Base-by-base conservation (phyloP, 1,140 invertebrate species). In the Pseudomyrmex sp. region DNA sequence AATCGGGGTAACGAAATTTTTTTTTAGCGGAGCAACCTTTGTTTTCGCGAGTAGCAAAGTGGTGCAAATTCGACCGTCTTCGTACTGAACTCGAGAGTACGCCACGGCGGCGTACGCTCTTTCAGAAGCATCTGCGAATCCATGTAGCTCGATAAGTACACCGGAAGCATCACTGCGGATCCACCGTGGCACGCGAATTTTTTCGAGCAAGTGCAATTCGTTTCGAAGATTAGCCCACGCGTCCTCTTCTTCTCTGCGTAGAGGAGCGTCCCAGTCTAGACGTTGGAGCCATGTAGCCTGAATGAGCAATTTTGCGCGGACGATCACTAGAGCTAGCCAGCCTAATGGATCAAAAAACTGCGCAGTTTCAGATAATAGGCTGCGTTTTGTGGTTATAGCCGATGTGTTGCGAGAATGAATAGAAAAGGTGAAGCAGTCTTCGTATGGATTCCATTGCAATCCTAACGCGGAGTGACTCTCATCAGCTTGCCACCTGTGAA, bases 1-100 rank as follows among this genome's bases (percentile, higher is more conserved):
- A 59, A 59, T 20, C 58, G 20, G 1, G 69, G 75, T 4, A 85
- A 7, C 0, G 83, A 52, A 0, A 66, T 44, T 2, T 48, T 1
- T 1, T 20, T 73, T 85, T 1, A 72, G 5, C 0, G 69, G 83
- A 7, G 83, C 75, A 0, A 85, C 75, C 0, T 75, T 44, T 1
- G 65, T 77, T 44, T 84, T 84, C 9, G 73, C 82, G 46, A 56
- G 77, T 15, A 84, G 44, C 0, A 84, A 2, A 1, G n/a, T 2
- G 0, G 48, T 48, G 7, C 1, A 8, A 48, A 48, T 10, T 23
- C 20, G 20, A 23, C 20, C 20, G 1, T 23, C 1, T 1, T 23
- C 20, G 20, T 23, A 23, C 1, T 23, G 20, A 23, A 23, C 1
- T 23, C 20, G 20, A 23, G 20, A 23, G 10, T 48, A 2, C 7